phyloP scores from a whole-genome alignment of 2,797 vertebrate genomes.

The Xenentodon cancila region DNA sequence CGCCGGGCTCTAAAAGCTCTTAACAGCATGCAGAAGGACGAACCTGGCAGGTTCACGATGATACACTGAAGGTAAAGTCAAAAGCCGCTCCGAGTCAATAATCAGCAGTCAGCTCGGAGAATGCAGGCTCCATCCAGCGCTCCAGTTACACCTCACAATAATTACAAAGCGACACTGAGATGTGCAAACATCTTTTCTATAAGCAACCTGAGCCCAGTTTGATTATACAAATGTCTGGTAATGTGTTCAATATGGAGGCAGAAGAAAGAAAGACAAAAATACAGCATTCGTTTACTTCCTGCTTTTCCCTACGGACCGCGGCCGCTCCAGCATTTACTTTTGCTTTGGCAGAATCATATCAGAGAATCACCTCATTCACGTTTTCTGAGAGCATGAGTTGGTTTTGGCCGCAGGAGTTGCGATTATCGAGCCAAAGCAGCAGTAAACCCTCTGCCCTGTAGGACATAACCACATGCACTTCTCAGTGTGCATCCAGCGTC shows the following conservation, averaged over 20 bases:
- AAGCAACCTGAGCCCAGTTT: slow-evolving; percentile 39
- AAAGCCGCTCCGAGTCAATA: slow-evolving; percentile 11
- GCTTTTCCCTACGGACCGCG: slow-evolving; percentile 1
- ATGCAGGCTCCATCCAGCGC: slow-evolving; percentile 31
- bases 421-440: slow-evolving; percentile 17
- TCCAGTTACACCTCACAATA: slow-evolving; percentile 25
- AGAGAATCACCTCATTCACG: neutral
- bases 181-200: neutral
- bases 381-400: slow-evolving; percentile 8
- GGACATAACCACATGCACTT: slow-evolving; percentile 9
- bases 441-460: slow-evolving; percentile 30
- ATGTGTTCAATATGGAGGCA: slow-evolving; percentile 6
- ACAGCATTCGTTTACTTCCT: slow-evolving; percentile 23
- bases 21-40: slow-evolving; percentile 50
- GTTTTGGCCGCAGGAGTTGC: slow-evolving; percentile 32
- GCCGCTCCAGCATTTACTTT: neutral
- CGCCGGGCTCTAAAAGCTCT: slow-evolving; percentile 42
- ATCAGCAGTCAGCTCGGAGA: too few relatives aligned
- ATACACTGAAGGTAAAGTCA: slow-evolving; percentile 31
- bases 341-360: slow-evolving; percentile 14
- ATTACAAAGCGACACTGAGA: slow-evolving; percentile 25
- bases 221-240: slow-evolving; percentile 28
- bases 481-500: slow-evolving; percentile 51
- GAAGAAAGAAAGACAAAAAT: slow-evolving; percentile 2
- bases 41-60: slow-evolving; percentile 36